A percentile compares a stretch with the other conserved stretches of the same genome.
phyloP scores from a whole-genome alignment of 2,797 vertebrate genomes.

The Poecilia velifera region DNA sequence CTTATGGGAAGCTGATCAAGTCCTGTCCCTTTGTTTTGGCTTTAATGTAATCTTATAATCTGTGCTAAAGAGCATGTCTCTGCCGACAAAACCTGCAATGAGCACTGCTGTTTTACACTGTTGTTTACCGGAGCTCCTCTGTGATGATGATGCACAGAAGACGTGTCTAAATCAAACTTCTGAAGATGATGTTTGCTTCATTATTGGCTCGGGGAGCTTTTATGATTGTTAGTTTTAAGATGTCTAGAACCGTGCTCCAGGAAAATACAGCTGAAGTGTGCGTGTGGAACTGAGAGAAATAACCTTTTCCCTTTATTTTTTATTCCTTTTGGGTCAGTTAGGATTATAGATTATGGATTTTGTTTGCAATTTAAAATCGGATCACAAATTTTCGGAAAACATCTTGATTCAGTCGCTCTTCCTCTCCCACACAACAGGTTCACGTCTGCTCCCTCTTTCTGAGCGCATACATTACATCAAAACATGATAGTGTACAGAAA shows the following conservation, averaged over 20 bases:
- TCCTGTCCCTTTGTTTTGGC: not conserved
- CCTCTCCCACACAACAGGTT: not conserved
- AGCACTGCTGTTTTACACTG: not conserved
- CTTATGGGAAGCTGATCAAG: constrained; percentile 1
- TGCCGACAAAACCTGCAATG: not conserved
- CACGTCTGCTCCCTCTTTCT: not conserved
- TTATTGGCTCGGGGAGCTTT: not conserved
- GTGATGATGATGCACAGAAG: not conserved
- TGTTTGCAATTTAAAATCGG: not conserved
- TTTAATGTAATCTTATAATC: not conserved
- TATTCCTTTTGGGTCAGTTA: not conserved
- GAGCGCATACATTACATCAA: not conserved
- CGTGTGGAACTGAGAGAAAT: not conserved
- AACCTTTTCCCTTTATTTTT: not conserved
- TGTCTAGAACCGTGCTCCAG: not conserved
- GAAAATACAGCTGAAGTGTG: not conserved
- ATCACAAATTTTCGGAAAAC: not conserved
- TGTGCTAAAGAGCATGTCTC: constrained; percentile 3
- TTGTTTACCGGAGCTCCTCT: not conserved
- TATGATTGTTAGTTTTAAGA: not conserved
- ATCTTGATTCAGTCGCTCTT: not conserved
- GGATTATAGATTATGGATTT: constrained; percentile 1
- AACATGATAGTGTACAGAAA: not conserved
- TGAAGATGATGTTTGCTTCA: not conserved
- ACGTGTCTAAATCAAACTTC: not conserved